These are phyloP conservation scores for Protobothrops flavoviridis DNA, from an alignment of 2,113 vertebrate genomes.

Conservation along the genomic window DNA sequence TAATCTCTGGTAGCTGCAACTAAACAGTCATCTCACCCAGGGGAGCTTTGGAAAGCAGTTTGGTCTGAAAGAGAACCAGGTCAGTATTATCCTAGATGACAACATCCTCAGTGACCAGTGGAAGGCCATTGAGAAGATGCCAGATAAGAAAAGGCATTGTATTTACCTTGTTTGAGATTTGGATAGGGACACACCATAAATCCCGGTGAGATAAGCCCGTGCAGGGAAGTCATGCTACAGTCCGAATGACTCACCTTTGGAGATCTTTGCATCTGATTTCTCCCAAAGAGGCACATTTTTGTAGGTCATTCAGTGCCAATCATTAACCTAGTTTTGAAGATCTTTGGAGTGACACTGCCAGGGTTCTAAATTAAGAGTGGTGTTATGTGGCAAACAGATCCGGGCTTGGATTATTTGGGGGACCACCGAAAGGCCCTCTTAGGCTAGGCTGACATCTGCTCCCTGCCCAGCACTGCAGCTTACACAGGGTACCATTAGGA, in stretches of 20 bases:
- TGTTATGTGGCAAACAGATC: neutral
- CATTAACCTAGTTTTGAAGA: constrained; percentile 7
- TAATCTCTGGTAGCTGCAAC: neutral
- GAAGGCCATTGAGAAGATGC: neutral
- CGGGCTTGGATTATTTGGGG: neutral
- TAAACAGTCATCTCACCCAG: neutral
- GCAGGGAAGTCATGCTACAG: neutral
- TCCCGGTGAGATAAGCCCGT: neutral
- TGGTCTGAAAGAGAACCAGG: neutral
- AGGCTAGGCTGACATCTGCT: neutral
- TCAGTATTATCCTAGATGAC: neutral
- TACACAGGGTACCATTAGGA: no score
- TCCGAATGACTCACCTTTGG: neutral
- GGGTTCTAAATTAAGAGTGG: neutral
- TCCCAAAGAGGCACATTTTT: neutral
- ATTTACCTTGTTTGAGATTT: neutral
- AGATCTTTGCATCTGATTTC: neutral
- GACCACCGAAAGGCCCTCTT: no score
- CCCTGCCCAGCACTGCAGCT: no score
- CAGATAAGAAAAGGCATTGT: neutral
- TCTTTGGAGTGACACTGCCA: neutral
- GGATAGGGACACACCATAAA: neutral
- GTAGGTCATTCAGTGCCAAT: neutral
- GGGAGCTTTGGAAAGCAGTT: neutral
- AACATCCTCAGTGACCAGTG: neutral